These are phyloP conservation scores for Caenorhabditis parvicauda DNA, from an alignment of 2,888 invertebrate species.

Conservation along the genomic window DNA sequence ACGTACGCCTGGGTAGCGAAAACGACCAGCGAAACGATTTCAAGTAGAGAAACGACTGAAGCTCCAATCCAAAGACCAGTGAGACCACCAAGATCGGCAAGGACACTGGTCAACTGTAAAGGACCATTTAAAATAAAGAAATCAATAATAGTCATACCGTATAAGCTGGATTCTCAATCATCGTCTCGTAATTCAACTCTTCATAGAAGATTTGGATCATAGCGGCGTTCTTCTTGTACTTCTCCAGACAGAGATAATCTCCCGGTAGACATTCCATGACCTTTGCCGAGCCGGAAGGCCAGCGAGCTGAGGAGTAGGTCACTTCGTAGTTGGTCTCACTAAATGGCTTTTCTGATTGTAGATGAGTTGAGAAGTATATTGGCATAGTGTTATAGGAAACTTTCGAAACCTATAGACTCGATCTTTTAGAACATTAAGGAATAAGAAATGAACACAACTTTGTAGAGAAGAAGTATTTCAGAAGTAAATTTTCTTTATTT, in stretches of 20 bases:
- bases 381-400: too few species aligned
- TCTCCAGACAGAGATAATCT: constrained; percentile 60
- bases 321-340: constrained; percentile 63
- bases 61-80: constrained; percentile 61
- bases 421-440: too few species aligned
- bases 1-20: constrained; percentile 44
- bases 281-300: constrained; percentile 62
- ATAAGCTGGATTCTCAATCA: constrained; percentile 59
- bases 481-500: too few species aligned
- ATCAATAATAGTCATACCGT: constrained; percentile 27
- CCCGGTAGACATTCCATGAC: constrained; percentile 57
- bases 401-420: too few species aligned
- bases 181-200: constrained; percentile 62
- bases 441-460: too few species aligned
- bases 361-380: too few species aligned
- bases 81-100: constrained; percentile 61
- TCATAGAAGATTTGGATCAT: constrained; percentile 63
- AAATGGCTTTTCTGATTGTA: not conserved
- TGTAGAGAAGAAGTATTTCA: too few species aligned
- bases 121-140: not conserved
- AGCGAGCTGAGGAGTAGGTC: constrained; percentile 61
- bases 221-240: constrained; percentile 61
- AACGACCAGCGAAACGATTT: constrained; percentile 49
- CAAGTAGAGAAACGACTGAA: constrained; percentile 56
- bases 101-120: constrained; percentile 41